phyloP scores from a whole-genome alignment of 2,888 invertebrate species.

The Blastobasis adustella region DNA sequence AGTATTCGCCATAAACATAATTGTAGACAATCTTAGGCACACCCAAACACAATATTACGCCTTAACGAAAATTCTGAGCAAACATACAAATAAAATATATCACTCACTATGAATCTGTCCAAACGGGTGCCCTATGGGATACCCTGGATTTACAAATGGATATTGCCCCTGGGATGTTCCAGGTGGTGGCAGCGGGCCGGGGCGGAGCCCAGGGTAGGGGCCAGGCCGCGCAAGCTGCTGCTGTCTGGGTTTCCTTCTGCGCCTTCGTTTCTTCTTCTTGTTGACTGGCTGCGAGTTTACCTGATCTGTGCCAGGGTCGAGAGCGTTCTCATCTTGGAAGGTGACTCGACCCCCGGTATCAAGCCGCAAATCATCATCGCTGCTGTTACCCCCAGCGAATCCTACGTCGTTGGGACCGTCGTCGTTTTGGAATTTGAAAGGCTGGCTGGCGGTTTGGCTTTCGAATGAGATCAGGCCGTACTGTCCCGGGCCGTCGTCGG shows the following conservation, averaged over 20 bases:
- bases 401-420: background rate
- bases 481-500: constrained; percentile 6
- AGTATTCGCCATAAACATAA: too few species aligned
- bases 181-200: background rate
- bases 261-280: constrained; percentile 32
- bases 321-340: constrained; percentile 23
- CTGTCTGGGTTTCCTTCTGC: constrained; percentile 29
- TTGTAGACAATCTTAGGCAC: too few species aligned
- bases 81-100: background rate
- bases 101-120: constrained; percentile 23
- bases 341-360: constrained; percentile 2
- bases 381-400: too few species aligned
- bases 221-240: constrained; percentile 7
- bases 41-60: too few species aligned
- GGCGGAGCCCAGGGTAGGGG: background rate
- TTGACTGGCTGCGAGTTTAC: constrained; percentile 6
- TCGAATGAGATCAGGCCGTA: constrained; percentile 15
- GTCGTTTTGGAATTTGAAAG: constrained; percentile 16
- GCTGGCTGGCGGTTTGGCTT: constrained; percentile 2
- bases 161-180: constrained; percentile 1
- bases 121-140: background rate
- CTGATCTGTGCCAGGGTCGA: constrained; percentile 3
- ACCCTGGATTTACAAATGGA: constrained; percentile 10
- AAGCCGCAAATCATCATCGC: background rate
- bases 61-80: too few species aligned